Percentiles rank a stretch among this genome's conserved stretches.
These are phyloP conservation scores for Pygmarrhopalites habei DNA, from an alignment of 1,140 invertebrate species.

Conservation along the genomic window DNA sequence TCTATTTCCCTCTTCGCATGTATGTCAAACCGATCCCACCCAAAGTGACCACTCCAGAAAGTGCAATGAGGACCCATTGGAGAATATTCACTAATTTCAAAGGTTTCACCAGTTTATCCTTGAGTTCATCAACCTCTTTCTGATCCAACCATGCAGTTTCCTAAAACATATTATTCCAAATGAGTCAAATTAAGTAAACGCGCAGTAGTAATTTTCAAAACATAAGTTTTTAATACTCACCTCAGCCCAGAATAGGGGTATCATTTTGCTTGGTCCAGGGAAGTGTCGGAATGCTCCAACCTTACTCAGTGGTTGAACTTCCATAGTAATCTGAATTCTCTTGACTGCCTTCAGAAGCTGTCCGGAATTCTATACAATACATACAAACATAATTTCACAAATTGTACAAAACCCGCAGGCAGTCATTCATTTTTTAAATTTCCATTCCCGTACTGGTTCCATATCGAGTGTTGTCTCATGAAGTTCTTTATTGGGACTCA, in stretches of 20 bases:
- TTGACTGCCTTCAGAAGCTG: constrained; percentile 47
- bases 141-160: neutral
- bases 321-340: constrained; percentile 50
- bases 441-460: constrained; percentile 19
- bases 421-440: neutral
- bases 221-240: constrained; percentile 44
- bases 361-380: constrained; percentile 46
- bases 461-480: constrained; percentile 26
- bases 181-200: too few species aligned
- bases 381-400: neutral
- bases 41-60: neutral
- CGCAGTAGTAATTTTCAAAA: too few species aligned
- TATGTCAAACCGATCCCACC: neutral
- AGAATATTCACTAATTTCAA: neutral
- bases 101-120: constrained; percentile 5
- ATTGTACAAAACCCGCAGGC: neutral
- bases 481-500: constrained; percentile 15
- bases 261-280: constrained; percentile 45
- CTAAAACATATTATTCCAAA: too few species aligned
- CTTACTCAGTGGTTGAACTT: constrained; percentile 43
- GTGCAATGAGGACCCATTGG: neutral
- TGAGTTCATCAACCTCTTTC: neutral
- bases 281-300: constrained; percentile 42
- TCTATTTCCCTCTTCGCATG: too few species aligned
- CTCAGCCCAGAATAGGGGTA: constrained; percentile 52